Base-by-base conservation (phyloP, 2,888 invertebrate genomes). In the Hartigia nigra region DNA sequence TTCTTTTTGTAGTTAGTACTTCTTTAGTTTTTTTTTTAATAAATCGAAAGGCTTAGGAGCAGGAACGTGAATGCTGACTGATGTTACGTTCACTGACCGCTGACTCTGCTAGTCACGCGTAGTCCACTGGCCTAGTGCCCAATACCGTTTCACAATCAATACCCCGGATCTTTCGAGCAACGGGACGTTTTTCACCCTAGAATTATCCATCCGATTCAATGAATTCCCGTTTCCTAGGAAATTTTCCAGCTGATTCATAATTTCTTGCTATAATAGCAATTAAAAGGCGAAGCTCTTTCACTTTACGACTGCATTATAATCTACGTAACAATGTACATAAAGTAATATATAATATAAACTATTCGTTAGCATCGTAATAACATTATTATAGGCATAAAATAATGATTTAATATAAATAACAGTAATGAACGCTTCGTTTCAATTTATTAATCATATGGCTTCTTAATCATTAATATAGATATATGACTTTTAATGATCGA, bases 131-230 rank as follows among this genome's bases (percentile, higher is more conserved):
- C 77, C 77, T 80, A 78, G 78, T 78, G 78, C 77, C 78, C 80
- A 80, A 80, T 75, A 78, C 78, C 78, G 74, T 75, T 76, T 77
- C 75, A 39, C 78, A 75, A 74, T 80, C 80, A 55, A 76, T 77
- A 77, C 76, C 34, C 55, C 39, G 39, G 39, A 55, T 55, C 39
- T 55, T 55, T 55, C 23, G 23, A 55, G 39, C 39, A 23, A 55
- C 39, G 39, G 23, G 4, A 39, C 39, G 23, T 55, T 55, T 55
- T 55, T 55, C 23, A 55, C 39, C 39, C 39, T 55, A 55, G 23
- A 55, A 2, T 23, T 23, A 23, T 55, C 39, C 9, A 55, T 23
- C 5, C 0, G 23, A 5, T 1, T 1, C 2, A 55, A 55, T 55
- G 23, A 23, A 55, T 5, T 55, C 9, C 9, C 39, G 23, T 55